Percentiles rank a stretch among this genome's conserved stretches.
Conservation (phyloP, 1,140 invertebrate genomes). For the Hycleus phaleratus region DNA sequence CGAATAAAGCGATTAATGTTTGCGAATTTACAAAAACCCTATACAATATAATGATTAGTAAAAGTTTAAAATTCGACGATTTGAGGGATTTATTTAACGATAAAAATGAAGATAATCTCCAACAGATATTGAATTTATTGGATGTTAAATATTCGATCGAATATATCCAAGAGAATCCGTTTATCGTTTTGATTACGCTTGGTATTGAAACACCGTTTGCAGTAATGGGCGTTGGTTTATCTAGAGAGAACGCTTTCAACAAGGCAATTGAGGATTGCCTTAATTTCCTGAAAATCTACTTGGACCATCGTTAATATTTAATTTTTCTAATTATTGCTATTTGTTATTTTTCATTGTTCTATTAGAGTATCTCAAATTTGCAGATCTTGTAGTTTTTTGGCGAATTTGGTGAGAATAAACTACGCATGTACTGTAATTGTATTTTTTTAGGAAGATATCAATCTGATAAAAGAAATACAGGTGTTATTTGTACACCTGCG, state of each 20-base stretch:
- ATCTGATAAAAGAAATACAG: too few species aligned
- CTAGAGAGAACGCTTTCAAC: constrained; percentile 12
- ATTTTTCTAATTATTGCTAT: too few species aligned
- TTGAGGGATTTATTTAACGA: constrained; percentile 21
- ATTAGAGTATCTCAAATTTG: too few species aligned
- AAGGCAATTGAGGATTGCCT: background rate
- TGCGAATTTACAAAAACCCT: constrained; percentile 17
- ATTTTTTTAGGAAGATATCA: too few species aligned
- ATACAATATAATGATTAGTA: constrained; percentile 20
- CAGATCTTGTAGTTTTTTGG: too few species aligned
- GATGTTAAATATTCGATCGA: constrained; percentile 20
- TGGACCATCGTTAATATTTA: too few species aligned
- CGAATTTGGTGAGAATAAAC: too few species aligned
- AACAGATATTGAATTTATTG: constrained; percentile 21
- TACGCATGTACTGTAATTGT: too few species aligned
- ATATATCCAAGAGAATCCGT: constrained; percentile 19
- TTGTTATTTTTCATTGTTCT: too few species aligned
- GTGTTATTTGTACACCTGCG: too few species aligned
- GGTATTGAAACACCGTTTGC: constrained; percentile 27
- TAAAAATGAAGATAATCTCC: constrained; percentile 18
- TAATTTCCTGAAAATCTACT: background rate
- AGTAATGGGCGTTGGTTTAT: constrained; percentile 15
- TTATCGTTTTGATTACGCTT: constrained; percentile 17
- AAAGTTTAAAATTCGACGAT: constrained; percentile 21
- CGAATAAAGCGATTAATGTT: constrained; percentile 24